Evolutionary conservation across 2,797 vertebrate genomes (phyloP).

Genomic region (Lepilemur septentrionalis): DNA sequence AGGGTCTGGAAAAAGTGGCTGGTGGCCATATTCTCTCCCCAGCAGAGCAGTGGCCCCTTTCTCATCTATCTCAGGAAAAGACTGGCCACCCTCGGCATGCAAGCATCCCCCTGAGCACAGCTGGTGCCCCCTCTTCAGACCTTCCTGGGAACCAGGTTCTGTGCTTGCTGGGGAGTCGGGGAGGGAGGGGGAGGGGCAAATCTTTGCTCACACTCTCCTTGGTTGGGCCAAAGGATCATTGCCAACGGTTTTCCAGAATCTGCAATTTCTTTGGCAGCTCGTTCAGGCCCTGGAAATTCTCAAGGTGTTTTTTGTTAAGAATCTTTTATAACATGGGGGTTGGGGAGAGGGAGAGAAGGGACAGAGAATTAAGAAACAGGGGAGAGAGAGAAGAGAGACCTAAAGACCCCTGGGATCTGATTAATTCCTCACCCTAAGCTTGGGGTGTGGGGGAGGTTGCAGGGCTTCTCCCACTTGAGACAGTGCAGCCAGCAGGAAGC

Average conservation of each 20-base stretch:
- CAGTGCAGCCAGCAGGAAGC: not conserved
- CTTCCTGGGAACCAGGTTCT: not conserved
- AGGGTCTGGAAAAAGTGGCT: not conserved
- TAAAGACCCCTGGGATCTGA: not conserved
- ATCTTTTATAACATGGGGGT: not conserved
- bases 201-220: not conserved
- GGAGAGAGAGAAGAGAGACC: not conserved
- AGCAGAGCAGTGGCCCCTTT: too few relatives aligned
- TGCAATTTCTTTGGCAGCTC: not conserved
- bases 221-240: accelerated
- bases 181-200: not conserved
- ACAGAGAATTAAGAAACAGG: not conserved
- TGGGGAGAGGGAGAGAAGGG: too few relatives aligned
- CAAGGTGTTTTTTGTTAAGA: not conserved
- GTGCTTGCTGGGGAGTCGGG: accelerated
- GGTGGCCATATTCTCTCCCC: not conserved
- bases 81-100: accelerated
- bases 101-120: not conserved
- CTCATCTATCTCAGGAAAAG: not conserved
- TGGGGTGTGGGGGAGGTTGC: too few relatives aligned
- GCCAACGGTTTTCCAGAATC: not conserved
- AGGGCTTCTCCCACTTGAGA: too few relatives aligned
- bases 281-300: not conserved
- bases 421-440: not conserved
- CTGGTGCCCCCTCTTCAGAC: not conserved